Evolutionary conservation across 2,797 vertebrate genomes (phyloP).

Genomic region (Siniperca obscura): DNA sequence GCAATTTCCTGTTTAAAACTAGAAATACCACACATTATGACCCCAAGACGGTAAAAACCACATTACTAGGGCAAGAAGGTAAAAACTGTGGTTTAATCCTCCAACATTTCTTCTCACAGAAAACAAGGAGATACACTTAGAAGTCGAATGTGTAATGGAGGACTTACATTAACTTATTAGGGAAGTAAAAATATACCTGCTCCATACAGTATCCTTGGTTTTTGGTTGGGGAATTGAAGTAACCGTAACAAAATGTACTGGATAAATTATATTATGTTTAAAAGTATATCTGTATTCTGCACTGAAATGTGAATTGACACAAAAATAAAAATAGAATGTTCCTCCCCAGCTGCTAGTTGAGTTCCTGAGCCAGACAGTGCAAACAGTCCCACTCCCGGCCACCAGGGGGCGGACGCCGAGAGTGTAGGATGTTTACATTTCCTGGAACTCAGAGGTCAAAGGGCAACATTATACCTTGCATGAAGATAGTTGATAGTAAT

Average conservation of each 20-base stretch:
- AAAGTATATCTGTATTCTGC: not conserved
- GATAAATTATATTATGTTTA: not conserved
- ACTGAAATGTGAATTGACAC: not conserved
- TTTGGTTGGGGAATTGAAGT: not conserved
- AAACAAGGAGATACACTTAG: not conserved
- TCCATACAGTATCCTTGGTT: not conserved
- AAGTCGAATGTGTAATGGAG: not conserved
- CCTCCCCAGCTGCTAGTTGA: conserved; percentile 12
- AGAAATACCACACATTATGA: not conserved
- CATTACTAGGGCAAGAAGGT: not conserved
- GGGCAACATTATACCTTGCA: not conserved
- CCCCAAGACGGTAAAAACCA: not conserved
- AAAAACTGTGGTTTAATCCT: not conserved
- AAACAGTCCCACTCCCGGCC: conserved; percentile 99
- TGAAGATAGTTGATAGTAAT: not conserved
- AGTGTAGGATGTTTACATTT: conserved; percentile 99
- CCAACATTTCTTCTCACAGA: not conserved
- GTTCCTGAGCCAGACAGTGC: conserved; percentile 92
- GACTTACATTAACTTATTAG: not conserved
- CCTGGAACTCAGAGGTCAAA: conserved; percentile 87
- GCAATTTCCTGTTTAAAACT: not conserved
- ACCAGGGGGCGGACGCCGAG: conserved; percentile 93
- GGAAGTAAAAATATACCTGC: not conserved
- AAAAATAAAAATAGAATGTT: not conserved
- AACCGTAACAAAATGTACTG: not conserved